Evolutionary conservation across 2,113 vertebrate species (phyloP).

Genomic region (Prietella phreatophila): DNA sequence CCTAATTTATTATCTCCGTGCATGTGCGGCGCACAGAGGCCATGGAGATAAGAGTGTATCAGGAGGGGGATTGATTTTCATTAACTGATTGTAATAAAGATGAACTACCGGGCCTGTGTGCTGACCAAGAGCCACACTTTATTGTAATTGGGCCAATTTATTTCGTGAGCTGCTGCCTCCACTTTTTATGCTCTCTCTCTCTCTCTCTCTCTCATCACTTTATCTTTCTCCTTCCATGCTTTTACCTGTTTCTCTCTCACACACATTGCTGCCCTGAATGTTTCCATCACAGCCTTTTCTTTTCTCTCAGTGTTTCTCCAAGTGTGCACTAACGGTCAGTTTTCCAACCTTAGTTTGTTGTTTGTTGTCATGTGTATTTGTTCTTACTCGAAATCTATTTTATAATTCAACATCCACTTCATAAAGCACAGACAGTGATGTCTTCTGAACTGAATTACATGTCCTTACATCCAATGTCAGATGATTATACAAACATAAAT

Average conservation of each 20-base stretch:
- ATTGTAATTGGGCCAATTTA: constrained; percentile 83
- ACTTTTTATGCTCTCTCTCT: constrained; percentile 57
- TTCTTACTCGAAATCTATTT: not conserved
- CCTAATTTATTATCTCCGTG: constrained; percentile 81
- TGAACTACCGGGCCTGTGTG: constrained; percentile 73
- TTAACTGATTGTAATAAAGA: constrained; percentile 85
- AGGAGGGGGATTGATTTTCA: constrained; percentile 84
- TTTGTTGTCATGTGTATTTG: not conserved
- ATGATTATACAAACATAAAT: not conserved
- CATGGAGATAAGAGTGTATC: constrained; percentile 82
- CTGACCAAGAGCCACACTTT: constrained; percentile 82
- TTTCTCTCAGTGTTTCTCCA: constrained; percentile 32
- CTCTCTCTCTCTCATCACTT: not conserved
- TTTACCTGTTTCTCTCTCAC: not conserved
- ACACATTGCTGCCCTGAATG: constrained; percentile 28
- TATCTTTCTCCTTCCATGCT: not conserved
- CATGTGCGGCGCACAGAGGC: constrained; percentile 70
- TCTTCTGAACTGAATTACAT: not conserved
- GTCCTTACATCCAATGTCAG: not conserved
- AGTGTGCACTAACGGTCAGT: constrained; percentile 10
- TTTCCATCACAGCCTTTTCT: constrained; percentile 52
- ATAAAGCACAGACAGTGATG: not conserved
- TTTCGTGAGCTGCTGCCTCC: constrained; percentile 71
- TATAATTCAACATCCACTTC: not conserved
- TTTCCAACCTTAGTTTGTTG: not conserved